phyloP scores from a whole-genome alignment of 2,888 invertebrate species.

The Dolomedes plantarius region DNA sequence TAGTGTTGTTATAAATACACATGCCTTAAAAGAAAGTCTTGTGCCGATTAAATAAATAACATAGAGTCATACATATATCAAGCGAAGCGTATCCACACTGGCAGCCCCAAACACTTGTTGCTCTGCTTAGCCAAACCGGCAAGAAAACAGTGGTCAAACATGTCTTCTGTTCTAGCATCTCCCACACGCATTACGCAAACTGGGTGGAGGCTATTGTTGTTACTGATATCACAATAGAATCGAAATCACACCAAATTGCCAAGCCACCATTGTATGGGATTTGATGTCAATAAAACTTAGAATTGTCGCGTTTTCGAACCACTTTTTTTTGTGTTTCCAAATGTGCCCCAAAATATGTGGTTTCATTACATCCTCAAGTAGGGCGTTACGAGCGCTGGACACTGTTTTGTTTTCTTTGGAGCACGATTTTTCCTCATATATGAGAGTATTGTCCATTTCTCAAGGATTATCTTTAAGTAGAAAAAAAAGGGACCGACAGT shows the following conservation, averaged over 20 bases:
- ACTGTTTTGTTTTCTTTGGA: not conserved
- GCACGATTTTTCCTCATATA: constrained; percentile 14
- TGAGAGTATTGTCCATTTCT: constrained; percentile 8
- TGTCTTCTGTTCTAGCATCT: too few species aligned
- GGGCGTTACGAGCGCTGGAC: constrained; percentile 39
- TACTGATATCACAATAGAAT: not conserved
- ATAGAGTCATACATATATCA: too few species aligned
- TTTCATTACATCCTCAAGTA: constrained; percentile 42
- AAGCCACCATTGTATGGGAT: constrained; percentile 33
- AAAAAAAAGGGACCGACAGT: not conserved
- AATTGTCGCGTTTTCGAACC: constrained; percentile 29
- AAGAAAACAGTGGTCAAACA: too few species aligned
- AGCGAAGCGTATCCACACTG: too few species aligned
- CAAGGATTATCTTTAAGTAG: not conserved
- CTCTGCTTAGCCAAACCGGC: too few species aligned
- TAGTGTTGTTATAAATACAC: too few species aligned
- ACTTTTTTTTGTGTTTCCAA: constrained; percentile 39
- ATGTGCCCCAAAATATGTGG: constrained; percentile 17
- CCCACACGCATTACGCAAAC: too few species aligned
- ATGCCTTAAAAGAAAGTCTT: too few species aligned
- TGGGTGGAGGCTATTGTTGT: not conserved
- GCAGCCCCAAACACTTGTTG: too few species aligned
- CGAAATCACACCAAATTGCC: constrained; percentile 23
- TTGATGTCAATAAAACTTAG: constrained; percentile 32
- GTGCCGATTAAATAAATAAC: too few species aligned